Base-by-base conservation (phyloP, 2,888 invertebrate species). In the Leptogaster cylindrica region DNA sequence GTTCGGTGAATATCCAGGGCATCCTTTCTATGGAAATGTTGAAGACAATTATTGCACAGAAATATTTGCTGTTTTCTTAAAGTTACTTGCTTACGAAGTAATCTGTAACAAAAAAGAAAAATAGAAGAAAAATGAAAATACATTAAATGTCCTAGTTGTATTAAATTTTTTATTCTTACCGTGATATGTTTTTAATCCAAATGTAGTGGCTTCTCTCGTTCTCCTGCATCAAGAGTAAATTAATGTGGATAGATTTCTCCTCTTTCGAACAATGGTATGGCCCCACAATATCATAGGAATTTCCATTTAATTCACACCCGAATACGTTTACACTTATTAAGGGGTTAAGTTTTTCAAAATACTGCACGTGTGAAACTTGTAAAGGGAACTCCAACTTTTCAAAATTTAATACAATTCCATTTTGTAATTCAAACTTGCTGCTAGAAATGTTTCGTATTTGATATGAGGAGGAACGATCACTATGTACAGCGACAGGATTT, bases 331-430 rank as follows among this genome's bases (percentile, higher is more conserved):
- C 28, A n/a, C 70, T 71, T 2, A 74, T 36, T 23, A 67, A 18
- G 2, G 33, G 23, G 46, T 74, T 74, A 6, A 67, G n/a, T 3
- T 68, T 46, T 65, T 74, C 73, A 46, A 74, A 72, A 44, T 67
- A 71, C 1, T 18, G 1, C 12, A 76, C 70, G 18, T 72, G 55
- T 10, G 65, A 65, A n/a, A 72, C 48, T 12, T 65, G 50, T n/a
- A 74, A 58, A 1, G 74, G 74, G 46, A 75, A 73, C 4, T 71
- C 27, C 10, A 75, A 68, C 0, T 68, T 66, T 0, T 68, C 55
- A 44, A 72, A 72, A n/a, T 73, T 68, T n/a, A 72, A 27, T 7
- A 66, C 50, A 6, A 48, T 48, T 2, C 50, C 25, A 25, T 65
- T 72, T 6, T 61, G 33, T 46, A 68, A 66, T 66, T 72, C 72